Conservation (phyloP, 2,113 vertebrate species). For the Pantherophis guttatus region DNA sequence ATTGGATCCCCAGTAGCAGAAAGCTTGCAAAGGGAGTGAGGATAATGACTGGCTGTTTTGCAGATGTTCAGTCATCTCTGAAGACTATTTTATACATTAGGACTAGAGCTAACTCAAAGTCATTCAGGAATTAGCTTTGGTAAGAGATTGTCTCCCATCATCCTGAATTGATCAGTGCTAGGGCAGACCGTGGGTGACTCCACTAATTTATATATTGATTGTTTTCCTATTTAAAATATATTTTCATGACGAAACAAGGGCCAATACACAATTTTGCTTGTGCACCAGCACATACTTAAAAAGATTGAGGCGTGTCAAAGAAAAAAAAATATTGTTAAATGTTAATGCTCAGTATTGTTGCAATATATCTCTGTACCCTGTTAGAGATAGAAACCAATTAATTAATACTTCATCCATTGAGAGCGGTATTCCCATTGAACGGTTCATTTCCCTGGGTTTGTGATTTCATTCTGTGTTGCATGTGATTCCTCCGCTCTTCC, state of each 20-base stretch:
- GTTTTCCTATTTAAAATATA: neutral
- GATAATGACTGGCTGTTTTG: neutral
- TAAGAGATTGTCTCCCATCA: neutral
- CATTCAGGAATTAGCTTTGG: neutral
- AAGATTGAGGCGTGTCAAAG: neutral
- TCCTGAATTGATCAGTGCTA: neutral
- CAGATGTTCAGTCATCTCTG: neutral
- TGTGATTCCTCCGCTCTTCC: neutral
- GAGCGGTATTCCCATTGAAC: neutral
- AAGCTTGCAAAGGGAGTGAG: neutral
- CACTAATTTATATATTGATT: neutral
- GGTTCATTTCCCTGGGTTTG: neutral
- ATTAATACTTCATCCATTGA: neutral
- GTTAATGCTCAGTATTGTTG: neutral
- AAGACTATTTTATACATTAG: neutral
- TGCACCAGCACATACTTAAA: neutral
- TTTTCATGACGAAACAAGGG: neutral
- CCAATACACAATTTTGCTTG: neutral
- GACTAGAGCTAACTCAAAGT: neutral
- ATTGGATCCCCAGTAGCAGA: neutral
- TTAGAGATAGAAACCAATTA: neutral
- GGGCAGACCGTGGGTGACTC: neutral
- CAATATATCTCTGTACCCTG: neutral
- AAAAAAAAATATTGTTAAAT: neutral
- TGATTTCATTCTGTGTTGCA: neutral